Conservation (phyloP, 2,797 vertebrate genomes). For the Spinus olivaceus region DNA sequence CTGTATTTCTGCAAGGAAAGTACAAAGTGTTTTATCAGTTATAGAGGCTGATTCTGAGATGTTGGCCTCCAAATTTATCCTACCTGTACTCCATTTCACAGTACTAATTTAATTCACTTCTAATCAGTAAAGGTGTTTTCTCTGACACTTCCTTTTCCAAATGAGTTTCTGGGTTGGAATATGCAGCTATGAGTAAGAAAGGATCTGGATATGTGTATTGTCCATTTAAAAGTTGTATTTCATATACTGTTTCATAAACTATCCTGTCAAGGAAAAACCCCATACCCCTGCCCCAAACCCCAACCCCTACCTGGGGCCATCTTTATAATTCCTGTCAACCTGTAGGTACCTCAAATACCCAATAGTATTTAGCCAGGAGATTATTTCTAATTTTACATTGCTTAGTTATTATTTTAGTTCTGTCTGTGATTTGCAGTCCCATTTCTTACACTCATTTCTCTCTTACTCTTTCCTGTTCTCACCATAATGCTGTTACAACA, state of each 20-base stretch:
- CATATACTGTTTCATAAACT: background rate
- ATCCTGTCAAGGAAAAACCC: background rate
- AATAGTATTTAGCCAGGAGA: background rate
- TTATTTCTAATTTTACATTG: background rate
- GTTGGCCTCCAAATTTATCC: background rate
- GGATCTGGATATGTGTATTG: background rate
- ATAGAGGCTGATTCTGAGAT: background rate
- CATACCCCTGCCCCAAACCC: background rate
- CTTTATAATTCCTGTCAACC: background rate
- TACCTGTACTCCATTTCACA: background rate
- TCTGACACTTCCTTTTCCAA: background rate
- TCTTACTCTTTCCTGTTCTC: background rate
- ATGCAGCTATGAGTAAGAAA: background rate
- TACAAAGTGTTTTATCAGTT: background rate
- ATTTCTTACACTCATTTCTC: too few relatives aligned
- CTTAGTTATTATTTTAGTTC: background rate
- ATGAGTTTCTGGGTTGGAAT: background rate
- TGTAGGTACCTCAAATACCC: background rate
- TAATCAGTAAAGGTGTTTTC: background rate
- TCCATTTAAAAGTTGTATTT: background rate
- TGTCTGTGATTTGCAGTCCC: background rate
- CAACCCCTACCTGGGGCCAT: background rate
- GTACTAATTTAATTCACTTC: background rate
- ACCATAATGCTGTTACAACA: background rate
- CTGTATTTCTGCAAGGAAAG: background rate